Conservation (phyloP, 2,888 invertebrate species). For the Perizoma flavofasciatum region DNA sequence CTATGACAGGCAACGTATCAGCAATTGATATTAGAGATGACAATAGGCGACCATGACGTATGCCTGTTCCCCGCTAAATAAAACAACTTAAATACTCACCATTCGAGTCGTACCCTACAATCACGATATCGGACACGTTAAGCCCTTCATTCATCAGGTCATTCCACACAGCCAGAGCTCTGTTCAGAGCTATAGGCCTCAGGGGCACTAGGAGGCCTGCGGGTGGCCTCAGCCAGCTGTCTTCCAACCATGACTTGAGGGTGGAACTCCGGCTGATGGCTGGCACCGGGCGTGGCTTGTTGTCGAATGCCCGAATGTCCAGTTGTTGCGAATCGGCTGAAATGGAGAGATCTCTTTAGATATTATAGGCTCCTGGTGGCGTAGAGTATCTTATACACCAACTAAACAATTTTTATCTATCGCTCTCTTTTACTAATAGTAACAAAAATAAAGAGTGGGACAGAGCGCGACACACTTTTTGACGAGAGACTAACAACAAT, state of each 20-base stretch:
- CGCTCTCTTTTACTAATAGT: no score
- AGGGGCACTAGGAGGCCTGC: conserved; percentile 74
- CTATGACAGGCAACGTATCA: no score
- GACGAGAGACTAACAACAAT: no score
- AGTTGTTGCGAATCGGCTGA: conserved; percentile 51
- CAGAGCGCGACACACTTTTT: no score
- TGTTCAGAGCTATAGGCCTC: conserved; percentile 63
- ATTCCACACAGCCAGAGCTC: conserved; percentile 73
- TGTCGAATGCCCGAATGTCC: conserved; percentile 51
- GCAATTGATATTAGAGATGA: no score
- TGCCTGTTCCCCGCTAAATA: no score
- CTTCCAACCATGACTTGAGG: conserved; percentile 71
- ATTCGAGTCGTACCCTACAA: conserved; percentile 76
- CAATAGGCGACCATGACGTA: no score
- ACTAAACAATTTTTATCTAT: no score
- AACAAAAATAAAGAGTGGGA: no score
- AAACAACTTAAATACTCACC: conserved; percentile 60
- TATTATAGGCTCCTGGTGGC: conserved; percentile 25
- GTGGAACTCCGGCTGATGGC: conserved; percentile 57
- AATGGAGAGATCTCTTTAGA: conserved; percentile 26
- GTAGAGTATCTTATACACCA: neutral
- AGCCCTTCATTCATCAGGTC: conserved; percentile 63
- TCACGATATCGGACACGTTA: conserved; percentile 68
- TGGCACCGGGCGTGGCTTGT: conserved; percentile 45
- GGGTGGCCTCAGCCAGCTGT: conserved; percentile 73